Percentiles rank a stretch among this genome's conserved stretches.
These are phyloP conservation scores for Apis laboriosa DNA, from an alignment of 1,140 invertebrate genomes.

Conservation along the genomic window DNA sequence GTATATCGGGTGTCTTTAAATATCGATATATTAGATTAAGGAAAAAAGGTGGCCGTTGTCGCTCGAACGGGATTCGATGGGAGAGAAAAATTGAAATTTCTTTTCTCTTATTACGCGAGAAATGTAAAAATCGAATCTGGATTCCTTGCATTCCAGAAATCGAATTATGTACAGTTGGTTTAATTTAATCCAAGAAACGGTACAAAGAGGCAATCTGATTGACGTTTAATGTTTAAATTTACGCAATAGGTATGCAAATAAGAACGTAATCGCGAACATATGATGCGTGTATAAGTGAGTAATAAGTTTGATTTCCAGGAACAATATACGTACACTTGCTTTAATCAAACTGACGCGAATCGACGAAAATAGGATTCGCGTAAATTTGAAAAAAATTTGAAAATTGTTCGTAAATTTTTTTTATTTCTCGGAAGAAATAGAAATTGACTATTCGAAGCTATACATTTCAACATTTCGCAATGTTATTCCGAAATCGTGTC, in stretches of 20 bases:
- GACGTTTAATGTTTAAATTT: conserved; percentile 1
- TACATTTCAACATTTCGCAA: neutral
- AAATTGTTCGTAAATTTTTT: neutral
- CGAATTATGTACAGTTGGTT: neutral
- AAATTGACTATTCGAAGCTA: too few species aligned
- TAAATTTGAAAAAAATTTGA: neutral
- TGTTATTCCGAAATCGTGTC: too few species aligned
- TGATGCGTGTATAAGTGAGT: neutral
- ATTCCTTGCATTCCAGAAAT: neutral
- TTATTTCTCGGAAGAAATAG: too few species aligned
- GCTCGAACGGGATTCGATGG: too few species aligned
- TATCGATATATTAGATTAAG: neutral
- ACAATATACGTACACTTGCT: neutral
- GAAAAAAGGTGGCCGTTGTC: neutral
- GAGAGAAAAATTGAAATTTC: neutral
- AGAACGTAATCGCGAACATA: neutral
- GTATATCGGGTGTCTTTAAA: neutral
- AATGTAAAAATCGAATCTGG: neutral
- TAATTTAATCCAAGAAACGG: neutral
- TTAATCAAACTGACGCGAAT: neutral
- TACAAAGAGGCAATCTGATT: conserved; percentile 6
- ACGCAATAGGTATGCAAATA: conserved; percentile 3
- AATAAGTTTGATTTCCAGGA: neutral
- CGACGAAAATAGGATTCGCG: neutral
- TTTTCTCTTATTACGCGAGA: neutral